Evolutionary conservation across 30 jellyfish, hydroid and myxozoan species (phyloP).

Genomic region (Aurelia sp.): DNA sequence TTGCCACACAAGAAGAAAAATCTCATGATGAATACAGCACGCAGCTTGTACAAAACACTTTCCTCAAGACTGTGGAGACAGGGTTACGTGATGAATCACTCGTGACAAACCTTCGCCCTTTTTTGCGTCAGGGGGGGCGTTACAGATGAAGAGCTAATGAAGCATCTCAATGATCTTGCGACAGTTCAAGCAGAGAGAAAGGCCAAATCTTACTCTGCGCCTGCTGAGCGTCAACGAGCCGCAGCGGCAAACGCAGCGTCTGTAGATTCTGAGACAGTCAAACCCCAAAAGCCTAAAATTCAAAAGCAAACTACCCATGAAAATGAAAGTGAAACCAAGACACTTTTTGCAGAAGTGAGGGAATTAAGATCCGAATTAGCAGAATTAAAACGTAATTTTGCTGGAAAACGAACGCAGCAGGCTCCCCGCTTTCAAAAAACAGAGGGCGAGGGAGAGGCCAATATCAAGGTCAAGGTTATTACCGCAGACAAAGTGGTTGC

Average conservation of each 20-base stretch:
- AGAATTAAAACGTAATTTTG: conserved; percentile 29
- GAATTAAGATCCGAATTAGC: conserved; percentile 46
- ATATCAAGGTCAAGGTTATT: conserved; percentile 25
- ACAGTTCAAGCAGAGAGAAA: conserved; percentile 52
- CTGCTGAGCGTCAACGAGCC: conserved; percentile 52
- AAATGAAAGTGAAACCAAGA: conserved; percentile 10
- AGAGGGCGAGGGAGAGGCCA: conserved; percentile 34
- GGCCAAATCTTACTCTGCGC: conserved; percentile 47
- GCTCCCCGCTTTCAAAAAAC: conserved; percentile 29
- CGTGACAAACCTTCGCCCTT: too few relatives aligned
- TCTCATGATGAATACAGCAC: conserved; percentile 39
- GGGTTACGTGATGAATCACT: too few relatives aligned
- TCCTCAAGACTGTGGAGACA: conserved; percentile 28
- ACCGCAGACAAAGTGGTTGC: conserved; percentile 43
- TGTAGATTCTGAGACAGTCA: conserved; percentile 18
- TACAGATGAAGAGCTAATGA: conserved; percentile 48
- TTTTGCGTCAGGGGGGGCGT: conserved; percentile 16
- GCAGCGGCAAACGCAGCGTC: conserved; percentile 23
- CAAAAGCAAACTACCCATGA: conserved; percentile 4
- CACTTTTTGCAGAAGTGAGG: conserved; percentile 44
- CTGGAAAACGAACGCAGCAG: conserved; percentile 25
- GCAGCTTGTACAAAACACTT: conserved; percentile 46
- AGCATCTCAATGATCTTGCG: conserved; percentile 34
- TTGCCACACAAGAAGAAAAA: conserved; percentile 50
- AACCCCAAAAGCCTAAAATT: conserved; percentile 27